A percentile compares a stretch with the other conserved stretches of the same genome.
phyloP scores from a whole-genome alignment of 2,888 invertebrate genomes.

The Clostera curtula region DNA sequence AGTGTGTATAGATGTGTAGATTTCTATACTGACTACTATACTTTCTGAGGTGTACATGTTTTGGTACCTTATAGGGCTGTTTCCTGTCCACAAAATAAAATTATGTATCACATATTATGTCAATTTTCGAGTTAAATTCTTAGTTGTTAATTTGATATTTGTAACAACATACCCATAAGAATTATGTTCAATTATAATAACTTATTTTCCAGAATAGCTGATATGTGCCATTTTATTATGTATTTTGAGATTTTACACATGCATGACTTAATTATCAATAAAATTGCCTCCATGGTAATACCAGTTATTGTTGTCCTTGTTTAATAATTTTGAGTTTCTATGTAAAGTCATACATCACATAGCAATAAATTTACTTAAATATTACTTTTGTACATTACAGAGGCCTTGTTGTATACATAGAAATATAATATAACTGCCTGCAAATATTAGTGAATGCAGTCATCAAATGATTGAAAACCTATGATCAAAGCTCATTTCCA shows the following conservation, averaged over 20 bases:
- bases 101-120: conserved; percentile 51
- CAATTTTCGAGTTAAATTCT: conserved; percentile 48
- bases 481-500: no score
- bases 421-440: no score
- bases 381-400: no score
- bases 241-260: conserved; percentile 25
- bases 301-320: conserved; percentile 16
- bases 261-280: conserved; percentile 17
- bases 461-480: no score
- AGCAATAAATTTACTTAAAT: no score
- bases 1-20: conserved; percentile 38
- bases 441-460: no score
- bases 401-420: no score
- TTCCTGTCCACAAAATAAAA: conserved; percentile 61
- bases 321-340: no score
- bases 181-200: conserved; percentile 40
- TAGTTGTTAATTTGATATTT: conserved; percentile 41
- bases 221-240: conserved; percentile 59
- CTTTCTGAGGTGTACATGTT: conserved; percentile 39
- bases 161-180: conserved; percentile 28
- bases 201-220: conserved; percentile 49
- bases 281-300: conserved; percentile 14
- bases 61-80: conserved; percentile 70
- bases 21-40: conserved; percentile 31
- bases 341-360: no score